Base-by-base conservation (phyloP, 2,113 vertebrate species). In the Atrichornis clamosus region DNA sequence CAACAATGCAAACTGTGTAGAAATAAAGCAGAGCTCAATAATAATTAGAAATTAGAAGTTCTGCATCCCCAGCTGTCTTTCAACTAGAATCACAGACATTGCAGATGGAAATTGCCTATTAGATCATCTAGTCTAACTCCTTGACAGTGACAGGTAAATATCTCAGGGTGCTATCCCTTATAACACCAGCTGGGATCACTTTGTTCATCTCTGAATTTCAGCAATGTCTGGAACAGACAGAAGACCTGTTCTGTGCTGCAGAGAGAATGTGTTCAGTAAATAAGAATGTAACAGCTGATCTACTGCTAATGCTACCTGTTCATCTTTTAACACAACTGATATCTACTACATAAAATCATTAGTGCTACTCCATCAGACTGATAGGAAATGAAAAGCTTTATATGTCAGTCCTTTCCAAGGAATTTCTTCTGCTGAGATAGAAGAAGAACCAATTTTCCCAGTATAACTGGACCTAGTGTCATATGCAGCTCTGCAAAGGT, bases 131-230 rank as follows among this genome's bases (percentile, higher is more conserved):
- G 64, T 69, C 95, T 96, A 95, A 78, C 56, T 93, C 42, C 49
- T 84, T 89, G 90, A 96, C 93, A 87, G 63, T 26, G 52, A 96
- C 68, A 53, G 79, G 95, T 92, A 94, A 94, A 75, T 81, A 92
- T 90, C 76, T 78, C 52, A 77, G 90, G 77, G 58, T 89, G 41
- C 52, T 90, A 78, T 50, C 58, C 60, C 44, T 89, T 94, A 35
- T 15, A 87, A 76, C 72, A 87, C 32, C 1, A 5, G 24, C 80
- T 78, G 88, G 59, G 37, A 95, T 87, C 47, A 35, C 83, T 92
- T 90, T 60, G 41, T 55, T 93, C 68, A n/a, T 87, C 56, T 89
- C 42, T 72, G 64, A 95, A 87, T 92, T 94, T 87, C 73, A 60
- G 18, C 49, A 49, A n/a, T 26, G 49, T 62, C 68, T 87, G 65